These are phyloP conservation scores for Thunnus thynnus DNA, from an alignment of 2,113 vertebrate species.

Conservation along the genomic window DNA sequence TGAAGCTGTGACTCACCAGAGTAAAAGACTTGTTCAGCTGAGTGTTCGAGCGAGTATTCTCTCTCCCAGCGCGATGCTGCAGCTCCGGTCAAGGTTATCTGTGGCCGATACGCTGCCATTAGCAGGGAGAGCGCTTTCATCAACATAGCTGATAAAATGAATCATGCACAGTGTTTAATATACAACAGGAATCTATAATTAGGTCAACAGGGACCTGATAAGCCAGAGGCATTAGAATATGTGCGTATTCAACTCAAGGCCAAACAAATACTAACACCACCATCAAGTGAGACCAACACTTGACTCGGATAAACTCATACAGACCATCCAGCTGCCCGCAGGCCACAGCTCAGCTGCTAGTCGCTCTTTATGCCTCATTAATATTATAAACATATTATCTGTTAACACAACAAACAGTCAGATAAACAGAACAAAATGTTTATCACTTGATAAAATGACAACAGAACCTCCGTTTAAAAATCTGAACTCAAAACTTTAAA, in stretches of 20 bases:
- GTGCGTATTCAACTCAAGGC: constrained; percentile 39
- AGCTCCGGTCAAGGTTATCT: constrained; percentile 47
- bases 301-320: constrained; percentile 2
- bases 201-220: constrained; percentile 37
- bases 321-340: not conserved
- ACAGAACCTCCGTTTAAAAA: too few relatives aligned
- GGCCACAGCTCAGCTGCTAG: not conserved
- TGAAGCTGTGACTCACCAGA: too few relatives aligned
- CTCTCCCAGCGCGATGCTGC: not conserved
- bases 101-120: not conserved
- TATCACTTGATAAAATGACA: too few relatives aligned
- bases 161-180: constrained; percentile 24
- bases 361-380: not conserved
- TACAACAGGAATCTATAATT: constrained; percentile 38
- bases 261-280: not conserved
- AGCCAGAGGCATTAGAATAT: constrained; percentile 8
- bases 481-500: too few relatives aligned
- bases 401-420: too few relatives aligned
- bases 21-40: too few relatives aligned
- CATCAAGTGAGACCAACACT: not conserved
- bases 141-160: not conserved
- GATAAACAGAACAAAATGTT: too few relatives aligned
- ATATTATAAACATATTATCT: not conserved
- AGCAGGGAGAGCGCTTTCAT: not conserved
- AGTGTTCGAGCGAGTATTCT: too few relatives aligned